These are phyloP conservation scores for Platorchestia sp. DNA, from an alignment of 1,140 invertebrate species.

Conservation along the genomic window DNA sequence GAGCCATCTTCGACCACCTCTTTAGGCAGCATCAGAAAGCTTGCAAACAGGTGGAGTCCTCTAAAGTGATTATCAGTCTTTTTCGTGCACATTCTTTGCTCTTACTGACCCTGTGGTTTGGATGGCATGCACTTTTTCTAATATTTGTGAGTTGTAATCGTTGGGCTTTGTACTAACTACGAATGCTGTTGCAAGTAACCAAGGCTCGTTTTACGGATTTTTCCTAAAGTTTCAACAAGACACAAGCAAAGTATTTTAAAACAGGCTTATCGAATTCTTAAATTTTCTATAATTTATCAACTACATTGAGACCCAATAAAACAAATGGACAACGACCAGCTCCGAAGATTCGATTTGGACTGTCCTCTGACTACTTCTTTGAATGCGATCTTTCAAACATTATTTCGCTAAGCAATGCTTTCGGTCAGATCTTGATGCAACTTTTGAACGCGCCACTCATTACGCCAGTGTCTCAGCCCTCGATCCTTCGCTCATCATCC, in stretches of 20 bases:
- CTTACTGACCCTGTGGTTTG: neutral
- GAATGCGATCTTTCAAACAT: neutral
- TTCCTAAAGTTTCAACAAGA: neutral
- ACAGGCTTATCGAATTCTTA: neutral
- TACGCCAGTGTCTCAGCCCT: neutral
- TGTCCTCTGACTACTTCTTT: neutral
- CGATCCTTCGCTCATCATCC: neutral
- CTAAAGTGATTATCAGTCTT: slow-evolving; percentile 47
- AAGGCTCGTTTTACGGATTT: neutral
- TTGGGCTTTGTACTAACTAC: neutral
- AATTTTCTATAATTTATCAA: neutral
- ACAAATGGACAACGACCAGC: neutral
- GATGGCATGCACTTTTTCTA: neutral
- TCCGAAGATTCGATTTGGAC: neutral
- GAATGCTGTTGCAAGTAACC: neutral
- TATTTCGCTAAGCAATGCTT: neutral
- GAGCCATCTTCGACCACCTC: slow-evolving; percentile 96
- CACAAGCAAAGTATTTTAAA: neutral
- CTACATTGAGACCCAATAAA: neutral
- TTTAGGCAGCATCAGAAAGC: slow-evolving; percentile 95
- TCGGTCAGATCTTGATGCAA: neutral
- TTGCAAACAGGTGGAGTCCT: slow-evolving; percentile 81
- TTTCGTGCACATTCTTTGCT: slow-evolving; percentile 33
- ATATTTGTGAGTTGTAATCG: neutral
- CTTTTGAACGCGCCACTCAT: neutral